phyloP scores from a whole-genome alignment of 2,113 vertebrate species.

The Atrichornis clamosus region DNA sequence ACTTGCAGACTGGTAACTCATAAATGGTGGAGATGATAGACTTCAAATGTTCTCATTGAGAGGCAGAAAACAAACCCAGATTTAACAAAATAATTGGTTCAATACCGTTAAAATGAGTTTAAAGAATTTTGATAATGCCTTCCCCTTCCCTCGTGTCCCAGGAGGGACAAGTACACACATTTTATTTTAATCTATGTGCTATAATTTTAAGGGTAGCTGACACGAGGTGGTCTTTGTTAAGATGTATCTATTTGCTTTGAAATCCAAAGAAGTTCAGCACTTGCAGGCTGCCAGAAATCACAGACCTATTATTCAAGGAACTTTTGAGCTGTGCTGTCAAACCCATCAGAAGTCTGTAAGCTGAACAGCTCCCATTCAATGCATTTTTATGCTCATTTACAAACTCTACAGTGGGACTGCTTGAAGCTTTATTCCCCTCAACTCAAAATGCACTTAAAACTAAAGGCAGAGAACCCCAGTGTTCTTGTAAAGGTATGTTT shows the following conservation, averaged over 20 bases:
- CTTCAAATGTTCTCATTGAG: constrained; percentile 59
- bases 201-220: constrained; percentile 50
- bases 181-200: constrained; percentile 36
- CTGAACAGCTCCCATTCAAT: constrained; percentile 9
- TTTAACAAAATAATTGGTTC: constrained; percentile 62
- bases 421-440: not conserved
- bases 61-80: constrained; percentile 55
- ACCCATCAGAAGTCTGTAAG: not conserved
- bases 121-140: constrained; percentile 57
- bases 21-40: constrained; percentile 49
- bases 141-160: not conserved
- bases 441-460: not conserved
- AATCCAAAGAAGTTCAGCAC: constrained; percentile 7
- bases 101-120: constrained; percentile 51
- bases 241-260: constrained; percentile 49
- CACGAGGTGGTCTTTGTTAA: constrained; percentile 44
- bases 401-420: not conserved
- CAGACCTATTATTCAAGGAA: constrained; percentile 26
- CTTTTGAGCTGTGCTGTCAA: constrained; percentile 19
- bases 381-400: not conserved
- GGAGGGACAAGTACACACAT: constrained; percentile 4
- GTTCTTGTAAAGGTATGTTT: not conserved
- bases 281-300: constrained; percentile 18
- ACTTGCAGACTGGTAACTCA: constrained; percentile 57
- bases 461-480: not conserved